These are phyloP conservation scores for Xenops minutus DNA, from an alignment of 2,797 vertebrate genomes.

Conservation along the genomic window DNA sequence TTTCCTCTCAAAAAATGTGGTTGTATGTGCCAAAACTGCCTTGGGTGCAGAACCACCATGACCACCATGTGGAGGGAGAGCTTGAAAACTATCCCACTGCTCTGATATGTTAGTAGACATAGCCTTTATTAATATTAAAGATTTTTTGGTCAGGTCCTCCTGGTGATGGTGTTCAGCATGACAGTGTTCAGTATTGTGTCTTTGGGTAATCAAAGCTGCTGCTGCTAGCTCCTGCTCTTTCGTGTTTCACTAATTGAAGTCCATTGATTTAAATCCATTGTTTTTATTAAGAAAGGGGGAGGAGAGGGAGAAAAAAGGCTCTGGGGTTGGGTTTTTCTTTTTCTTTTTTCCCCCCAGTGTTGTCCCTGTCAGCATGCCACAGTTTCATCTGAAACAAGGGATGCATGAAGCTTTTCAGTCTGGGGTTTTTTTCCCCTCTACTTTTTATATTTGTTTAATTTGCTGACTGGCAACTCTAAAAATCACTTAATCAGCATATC, in stretches of 20 bases:
- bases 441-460: constrained; percentile 53
- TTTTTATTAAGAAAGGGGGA: background rate
- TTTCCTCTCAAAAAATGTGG: background rate
- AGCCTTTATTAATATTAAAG: background rate
- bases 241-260: background rate
- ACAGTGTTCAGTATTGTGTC: background rate
- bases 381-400: constrained; percentile 2
- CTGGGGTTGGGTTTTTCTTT: background rate
- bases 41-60: background rate
- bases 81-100: background rate
- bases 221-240: background rate
- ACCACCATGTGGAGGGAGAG: background rate
- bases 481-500: constrained; percentile 53
- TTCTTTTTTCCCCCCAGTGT: background rate
- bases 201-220: background rate
- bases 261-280: background rate
- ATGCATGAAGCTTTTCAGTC: background rate
- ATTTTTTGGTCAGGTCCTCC: background rate
- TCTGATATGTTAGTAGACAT: background rate
- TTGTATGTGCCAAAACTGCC: background rate
- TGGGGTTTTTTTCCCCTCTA: background rate
- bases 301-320: background rate
- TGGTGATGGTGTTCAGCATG: background rate
- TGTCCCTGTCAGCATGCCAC: background rate
- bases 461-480: constrained; percentile 42